Conservation (phyloP, 2,113 vertebrate genomes). For the Cheilinus undulatus region DNA sequence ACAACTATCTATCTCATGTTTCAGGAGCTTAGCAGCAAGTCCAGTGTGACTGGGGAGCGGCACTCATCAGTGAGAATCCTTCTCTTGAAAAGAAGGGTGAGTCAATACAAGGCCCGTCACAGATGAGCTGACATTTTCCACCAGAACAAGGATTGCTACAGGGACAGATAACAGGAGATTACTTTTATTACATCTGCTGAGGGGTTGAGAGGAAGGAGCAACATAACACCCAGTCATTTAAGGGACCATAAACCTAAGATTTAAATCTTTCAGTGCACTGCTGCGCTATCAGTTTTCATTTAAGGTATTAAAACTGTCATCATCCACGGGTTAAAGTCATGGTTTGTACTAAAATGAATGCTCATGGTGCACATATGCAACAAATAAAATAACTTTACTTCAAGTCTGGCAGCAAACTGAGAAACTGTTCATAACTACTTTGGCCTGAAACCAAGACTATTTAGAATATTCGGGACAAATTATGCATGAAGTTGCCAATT, state of each 20-base stretch:
- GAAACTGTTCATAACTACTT: no score
- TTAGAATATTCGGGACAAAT: no score
- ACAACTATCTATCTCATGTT: constrained; percentile 42
- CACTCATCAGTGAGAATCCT: constrained; percentile 11
- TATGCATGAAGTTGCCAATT: no score
- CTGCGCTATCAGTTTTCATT: background rate
- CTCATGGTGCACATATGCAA: no score
- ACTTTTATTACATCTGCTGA: background rate
- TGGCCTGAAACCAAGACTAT: no score
- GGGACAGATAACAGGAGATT: background rate
- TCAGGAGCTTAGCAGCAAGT: constrained; percentile 33
- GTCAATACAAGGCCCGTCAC: background rate
- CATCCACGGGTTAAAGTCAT: background rate
- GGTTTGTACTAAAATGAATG: no score
- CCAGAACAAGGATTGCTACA: background rate
- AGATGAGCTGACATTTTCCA: constrained; percentile 10
- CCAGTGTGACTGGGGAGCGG: constrained; percentile 33
- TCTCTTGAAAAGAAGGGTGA: constrained; percentile 23
- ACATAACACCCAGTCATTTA: background rate
- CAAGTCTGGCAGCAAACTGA: no score
- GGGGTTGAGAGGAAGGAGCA: background rate
- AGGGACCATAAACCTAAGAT: background rate
- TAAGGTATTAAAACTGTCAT: background rate
- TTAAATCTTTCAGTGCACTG: background rate
- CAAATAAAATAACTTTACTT: no score